Evolutionary conservation across 2,113 vertebrate genomes (phyloP).

Genomic region (Hemibagrus wyckioides): DNA sequence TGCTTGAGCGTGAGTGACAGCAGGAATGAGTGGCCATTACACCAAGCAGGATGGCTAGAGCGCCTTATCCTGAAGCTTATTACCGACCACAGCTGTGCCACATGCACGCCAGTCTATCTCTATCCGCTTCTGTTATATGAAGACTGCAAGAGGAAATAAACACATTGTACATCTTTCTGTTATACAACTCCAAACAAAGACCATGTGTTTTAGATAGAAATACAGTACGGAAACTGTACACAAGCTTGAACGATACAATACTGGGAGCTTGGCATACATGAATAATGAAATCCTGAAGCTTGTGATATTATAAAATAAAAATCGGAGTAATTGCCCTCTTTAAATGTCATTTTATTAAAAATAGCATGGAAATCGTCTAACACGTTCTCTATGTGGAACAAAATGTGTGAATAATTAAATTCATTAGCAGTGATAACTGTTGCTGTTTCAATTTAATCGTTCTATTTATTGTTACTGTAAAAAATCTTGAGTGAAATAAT

Average conservation of each 20-base stretch:
- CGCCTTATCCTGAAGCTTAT: slow-evolving; percentile 51
- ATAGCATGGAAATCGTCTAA: not conserved
- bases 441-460: too few species aligned
- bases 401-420: not conserved
- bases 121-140: not conserved
- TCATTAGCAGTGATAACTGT: not conserved
- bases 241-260: not conserved
- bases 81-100: slow-evolving; percentile 41
- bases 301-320: not conserved
- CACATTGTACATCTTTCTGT: not conserved
- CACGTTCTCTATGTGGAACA: not conserved
- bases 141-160: slow-evolving; percentile 4
- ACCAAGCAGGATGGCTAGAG: slow-evolving; percentile 35
- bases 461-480: too few species aligned
- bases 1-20: slow-evolving; percentile 53
- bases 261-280: not conserved
- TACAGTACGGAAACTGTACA: not conserved
- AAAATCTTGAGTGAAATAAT: too few species aligned
- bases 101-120: not conserved
- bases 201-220: not conserved
- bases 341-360: not conserved
- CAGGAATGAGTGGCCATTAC: slow-evolving; percentile 57
- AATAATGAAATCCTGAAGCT: not conserved
- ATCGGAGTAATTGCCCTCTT: not conserved
- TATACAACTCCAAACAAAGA: not conserved